These are phyloP conservation scores for Drosophila niveifrons DNA, from an alignment of 2,888 invertebrate genomes.

Conservation along the genomic window DNA sequence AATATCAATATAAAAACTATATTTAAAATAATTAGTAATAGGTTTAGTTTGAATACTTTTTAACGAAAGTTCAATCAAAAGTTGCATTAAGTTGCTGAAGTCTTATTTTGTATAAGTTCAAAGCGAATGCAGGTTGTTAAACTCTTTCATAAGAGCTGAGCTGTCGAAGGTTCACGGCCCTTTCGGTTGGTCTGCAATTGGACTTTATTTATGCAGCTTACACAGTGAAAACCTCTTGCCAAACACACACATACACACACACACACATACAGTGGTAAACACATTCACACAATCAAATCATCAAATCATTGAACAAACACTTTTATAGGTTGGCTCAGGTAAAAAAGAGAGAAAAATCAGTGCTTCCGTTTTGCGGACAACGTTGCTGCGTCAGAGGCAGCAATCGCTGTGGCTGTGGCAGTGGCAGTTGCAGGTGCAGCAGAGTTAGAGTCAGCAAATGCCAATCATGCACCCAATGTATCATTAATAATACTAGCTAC, in stretches of 20 bases:
- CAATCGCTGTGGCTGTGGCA: not conserved
- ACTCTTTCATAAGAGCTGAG: constrained; percentile 23
- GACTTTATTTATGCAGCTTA: constrained; percentile 66
- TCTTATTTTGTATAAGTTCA: not conserved
- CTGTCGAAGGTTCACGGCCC: constrained; percentile 12
- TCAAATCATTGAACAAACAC: constrained; percentile 68
- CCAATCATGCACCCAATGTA: constrained; percentile 69
- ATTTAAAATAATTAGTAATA: not conserved
- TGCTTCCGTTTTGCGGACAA: constrained; percentile 70
- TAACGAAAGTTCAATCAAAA: not conserved
- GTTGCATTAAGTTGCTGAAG: too few species aligned
- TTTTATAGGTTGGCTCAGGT: constrained; percentile 52
- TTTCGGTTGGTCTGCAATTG: constrained; percentile 23
- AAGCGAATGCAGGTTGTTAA: constrained; percentile 43
- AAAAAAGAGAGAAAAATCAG: constrained; percentile 70
- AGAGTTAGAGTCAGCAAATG: constrained; percentile 64
- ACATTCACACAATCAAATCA: constrained; percentile 42
- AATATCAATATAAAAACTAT: not conserved
- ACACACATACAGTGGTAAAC: not conserved
- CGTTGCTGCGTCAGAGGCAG: constrained; percentile 65
- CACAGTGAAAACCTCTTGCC: constrained; percentile 51
- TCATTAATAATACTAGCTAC: constrained; percentile 50
- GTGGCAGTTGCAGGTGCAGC: not conserved
- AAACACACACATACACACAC: constrained; percentile 20
- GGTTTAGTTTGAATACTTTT: too few species aligned